A percentile compares a stretch with the other conserved stretches of the same genome.
Evolutionary conservation across 1,140 invertebrate species (phyloP).

Genomic region (Drosophila melanica): DNA sequence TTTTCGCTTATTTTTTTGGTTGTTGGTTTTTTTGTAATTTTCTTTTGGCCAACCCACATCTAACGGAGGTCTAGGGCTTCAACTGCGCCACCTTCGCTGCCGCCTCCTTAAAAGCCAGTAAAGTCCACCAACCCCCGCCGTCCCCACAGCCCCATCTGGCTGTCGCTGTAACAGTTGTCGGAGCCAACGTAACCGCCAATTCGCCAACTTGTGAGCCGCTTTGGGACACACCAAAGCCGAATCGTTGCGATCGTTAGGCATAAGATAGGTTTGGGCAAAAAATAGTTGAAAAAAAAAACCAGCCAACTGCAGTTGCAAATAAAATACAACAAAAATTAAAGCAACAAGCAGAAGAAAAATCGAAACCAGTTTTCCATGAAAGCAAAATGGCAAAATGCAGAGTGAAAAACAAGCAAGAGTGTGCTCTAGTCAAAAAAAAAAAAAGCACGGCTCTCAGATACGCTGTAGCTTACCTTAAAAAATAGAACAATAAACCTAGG

Average conservation of each 20-base stretch:
- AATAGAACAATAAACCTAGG: no score
- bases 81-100: slow-evolving; percentile 1
- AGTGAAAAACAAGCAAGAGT: slow-evolving; percentile 5
- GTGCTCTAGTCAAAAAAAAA: no score
- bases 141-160: no score
- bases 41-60: slow-evolving; percentile 1
- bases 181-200: slow-evolving; percentile 30
- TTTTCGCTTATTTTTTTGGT: no score
- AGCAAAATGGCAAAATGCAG: slow-evolving; percentile 41
- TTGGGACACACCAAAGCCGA: slow-evolving; percentile 20
- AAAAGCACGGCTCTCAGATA: neutral
- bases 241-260: slow-evolving; percentile 37
- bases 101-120: neutral
- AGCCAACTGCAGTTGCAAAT: slow-evolving; percentile 24
- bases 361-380: slow-evolving; percentile 68
- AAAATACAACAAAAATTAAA: slow-evolving; percentile 19
- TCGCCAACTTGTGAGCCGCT: slow-evolving; percentile 13
- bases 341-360: slow-evolving; percentile 50
- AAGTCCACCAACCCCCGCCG: neutral
- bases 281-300: neutral
- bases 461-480: neutral
- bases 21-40: neutral
- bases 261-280: slow-evolving; percentile 10
- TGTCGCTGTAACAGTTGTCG: slow-evolving; percentile 6
- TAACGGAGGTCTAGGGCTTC: slow-evolving; percentile 56